A percentile compares a stretch with the other conserved stretches of the same genome.
Conservation (phyloP, 2,888 invertebrate species). For the Athalia rosae region DNA sequence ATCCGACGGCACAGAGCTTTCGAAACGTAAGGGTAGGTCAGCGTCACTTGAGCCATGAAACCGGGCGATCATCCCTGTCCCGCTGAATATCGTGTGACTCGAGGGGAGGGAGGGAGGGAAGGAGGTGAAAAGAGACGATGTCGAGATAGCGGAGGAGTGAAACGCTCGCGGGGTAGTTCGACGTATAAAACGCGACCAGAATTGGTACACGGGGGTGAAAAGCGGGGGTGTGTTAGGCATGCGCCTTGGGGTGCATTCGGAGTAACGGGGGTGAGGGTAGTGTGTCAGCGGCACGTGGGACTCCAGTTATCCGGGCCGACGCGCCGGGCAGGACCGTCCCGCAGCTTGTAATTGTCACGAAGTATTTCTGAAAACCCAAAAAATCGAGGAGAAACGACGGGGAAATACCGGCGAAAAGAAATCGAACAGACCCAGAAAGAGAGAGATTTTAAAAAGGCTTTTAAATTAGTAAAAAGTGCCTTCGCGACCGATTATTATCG, state of each 20-base stretch:
- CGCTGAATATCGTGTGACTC: conserved; percentile 15
- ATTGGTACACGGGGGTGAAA: not conserved
- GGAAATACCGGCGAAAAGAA: no score
- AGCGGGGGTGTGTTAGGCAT: conserved; percentile 56
- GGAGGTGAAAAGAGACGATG: not conserved
- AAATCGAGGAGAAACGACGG: not conserved
- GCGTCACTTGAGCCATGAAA: conserved; percentile 36
- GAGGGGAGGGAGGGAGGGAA: conserved; percentile 2
- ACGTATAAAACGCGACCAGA: conserved; percentile 26
- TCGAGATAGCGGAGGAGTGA: not conserved
- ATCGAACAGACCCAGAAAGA: no score
- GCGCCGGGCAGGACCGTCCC: conserved; percentile 57
- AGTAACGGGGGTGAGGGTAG: conserved; percentile 29
- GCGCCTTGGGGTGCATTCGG: conserved; percentile 54
- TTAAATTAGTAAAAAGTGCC: no score
- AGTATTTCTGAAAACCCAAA: not conserved
- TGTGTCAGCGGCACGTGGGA: conserved; percentile 64
- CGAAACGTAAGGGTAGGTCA: conserved; percentile 51
- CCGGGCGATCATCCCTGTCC: conserved; percentile 3
- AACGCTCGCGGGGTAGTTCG: not conserved
- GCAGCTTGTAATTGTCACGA: conserved; percentile 16
- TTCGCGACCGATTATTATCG: no score
- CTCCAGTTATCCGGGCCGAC: conserved; percentile 65
- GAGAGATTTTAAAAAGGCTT: no score
- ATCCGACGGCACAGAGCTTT: not conserved